phyloP scores from a whole-genome alignment of 1,140 invertebrate genomes.

The Sycophaga agraensis region DNA sequence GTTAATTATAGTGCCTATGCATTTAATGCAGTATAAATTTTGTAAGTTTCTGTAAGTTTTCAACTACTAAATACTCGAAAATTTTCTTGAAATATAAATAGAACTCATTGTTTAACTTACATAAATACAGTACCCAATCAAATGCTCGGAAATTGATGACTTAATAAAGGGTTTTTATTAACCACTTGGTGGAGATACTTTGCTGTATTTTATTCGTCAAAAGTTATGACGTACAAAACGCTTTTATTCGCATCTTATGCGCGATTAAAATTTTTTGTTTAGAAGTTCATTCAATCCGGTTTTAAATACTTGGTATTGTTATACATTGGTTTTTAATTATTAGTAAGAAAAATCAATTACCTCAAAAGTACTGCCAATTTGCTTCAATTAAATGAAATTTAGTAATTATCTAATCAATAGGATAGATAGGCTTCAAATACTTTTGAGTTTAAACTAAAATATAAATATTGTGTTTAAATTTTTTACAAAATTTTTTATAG shows the following conservation, averaged over 20 bases:
- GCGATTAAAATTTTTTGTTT: conserved; percentile 24
- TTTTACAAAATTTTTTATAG: too few species aligned
- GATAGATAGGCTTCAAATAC: too few species aligned
- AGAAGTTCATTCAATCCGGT: conserved; percentile 20
- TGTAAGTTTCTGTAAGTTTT: neutral
- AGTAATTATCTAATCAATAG: too few species aligned
- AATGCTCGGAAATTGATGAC: neutral
- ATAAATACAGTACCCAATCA: too few species aligned
- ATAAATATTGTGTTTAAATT: too few species aligned
- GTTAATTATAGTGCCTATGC: conserved; percentile 22
- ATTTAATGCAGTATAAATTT: conserved; percentile 34
- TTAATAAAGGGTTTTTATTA: neutral
- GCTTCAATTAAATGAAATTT: too few species aligned
- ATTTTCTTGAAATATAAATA: neutral
- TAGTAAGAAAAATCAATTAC: conserved; percentile 37
- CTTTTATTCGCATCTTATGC: conserved; percentile 44
- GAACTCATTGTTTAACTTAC: neutral
- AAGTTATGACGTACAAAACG: conserved; percentile 38
- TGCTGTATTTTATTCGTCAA: neutral
- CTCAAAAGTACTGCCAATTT: too few species aligned
- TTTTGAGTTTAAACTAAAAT: too few species aligned
- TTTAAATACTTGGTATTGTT: conserved; percentile 26
- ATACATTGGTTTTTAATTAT: conserved; percentile 24
- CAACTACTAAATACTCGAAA: neutral
- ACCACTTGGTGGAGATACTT: conserved; percentile 41